Evolutionary conservation across 2,797 vertebrate species (phyloP).

Genomic region (Catharus ustulatus): DNA sequence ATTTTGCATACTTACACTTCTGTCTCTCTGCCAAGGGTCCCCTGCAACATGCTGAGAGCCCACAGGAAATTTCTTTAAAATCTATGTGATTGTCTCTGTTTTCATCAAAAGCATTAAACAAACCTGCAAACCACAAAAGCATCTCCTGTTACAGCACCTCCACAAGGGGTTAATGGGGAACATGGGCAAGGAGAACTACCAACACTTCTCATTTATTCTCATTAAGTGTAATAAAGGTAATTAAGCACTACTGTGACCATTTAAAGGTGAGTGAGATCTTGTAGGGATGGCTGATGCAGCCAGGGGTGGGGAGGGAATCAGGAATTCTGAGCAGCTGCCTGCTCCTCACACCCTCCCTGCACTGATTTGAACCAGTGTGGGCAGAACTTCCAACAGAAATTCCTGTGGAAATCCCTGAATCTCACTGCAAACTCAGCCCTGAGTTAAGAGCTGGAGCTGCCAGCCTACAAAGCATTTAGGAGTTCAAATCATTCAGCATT

Average conservation of each 20-base stretch:
- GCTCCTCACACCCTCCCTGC: not conserved
- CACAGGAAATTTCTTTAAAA: constrained; percentile 99
- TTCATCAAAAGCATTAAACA: constrained; percentile 99
- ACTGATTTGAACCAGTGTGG: not conserved
- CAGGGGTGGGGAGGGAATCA: not conserved
- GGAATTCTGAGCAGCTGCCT: not conserved
- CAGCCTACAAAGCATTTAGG: not conserved
- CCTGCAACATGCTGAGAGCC: constrained; percentile 96
- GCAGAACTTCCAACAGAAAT: not conserved
- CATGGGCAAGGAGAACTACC: not conserved
- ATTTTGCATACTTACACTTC: constrained; percentile 88
- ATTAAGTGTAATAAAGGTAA: not conserved
- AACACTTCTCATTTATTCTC: not conserved
- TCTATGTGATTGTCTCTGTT: constrained; percentile 99
- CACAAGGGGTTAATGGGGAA: not conserved
- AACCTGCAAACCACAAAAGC: constrained; percentile 81
- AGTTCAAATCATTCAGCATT: not conserved
- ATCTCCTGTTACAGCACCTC: constrained; percentile 30
- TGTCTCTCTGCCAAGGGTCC: constrained; percentile 96
- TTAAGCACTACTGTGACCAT: not conserved
- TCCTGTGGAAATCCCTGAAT: not conserved
- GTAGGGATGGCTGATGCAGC: not conserved
- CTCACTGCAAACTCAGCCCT: not conserved
- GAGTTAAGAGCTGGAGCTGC: not conserved
- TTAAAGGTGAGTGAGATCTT: not conserved